A percentile compares a stretch with the other conserved stretches of the same genome.
Evolutionary conservation across 2,113 vertebrate species (phyloP).

Genomic region (Rissa tridactyla): DNA sequence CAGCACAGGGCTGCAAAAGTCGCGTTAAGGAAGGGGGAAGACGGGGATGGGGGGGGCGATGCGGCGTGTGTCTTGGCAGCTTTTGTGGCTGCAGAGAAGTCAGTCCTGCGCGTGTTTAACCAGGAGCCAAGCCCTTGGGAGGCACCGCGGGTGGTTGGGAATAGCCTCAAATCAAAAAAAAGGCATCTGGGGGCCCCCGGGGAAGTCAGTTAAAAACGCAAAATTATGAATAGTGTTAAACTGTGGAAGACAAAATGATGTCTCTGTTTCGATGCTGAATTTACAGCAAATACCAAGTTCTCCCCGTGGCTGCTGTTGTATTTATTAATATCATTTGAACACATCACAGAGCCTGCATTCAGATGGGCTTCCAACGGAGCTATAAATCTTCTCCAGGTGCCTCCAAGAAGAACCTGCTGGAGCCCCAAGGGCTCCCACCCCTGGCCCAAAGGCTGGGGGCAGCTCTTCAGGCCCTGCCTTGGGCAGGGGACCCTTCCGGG

Average conservation of each 20-base stretch:
- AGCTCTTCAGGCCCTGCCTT: neutral
- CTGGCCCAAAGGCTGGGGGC: neutral
- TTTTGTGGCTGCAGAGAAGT: neutral
- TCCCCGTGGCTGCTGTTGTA: neutral
- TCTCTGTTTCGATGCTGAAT: neutral
- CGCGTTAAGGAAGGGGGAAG: fast-evolving
- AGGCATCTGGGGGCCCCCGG: neutral
- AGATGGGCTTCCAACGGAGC: neutral
- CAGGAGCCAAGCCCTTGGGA: neutral
- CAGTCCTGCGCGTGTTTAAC: neutral
- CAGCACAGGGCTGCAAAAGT: neutral
- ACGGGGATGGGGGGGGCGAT: neutral
- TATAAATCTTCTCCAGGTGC: neutral
- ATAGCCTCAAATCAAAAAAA: neutral
- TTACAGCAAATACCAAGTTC: neutral
- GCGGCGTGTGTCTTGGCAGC: neutral
- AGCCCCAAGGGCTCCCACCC: neutral
- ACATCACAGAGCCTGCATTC: neutral
- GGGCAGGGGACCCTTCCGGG: neutral
- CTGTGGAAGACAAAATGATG: neutral
- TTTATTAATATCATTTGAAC: neutral
- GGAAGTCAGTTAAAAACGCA: neutral
- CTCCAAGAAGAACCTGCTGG: neutral
- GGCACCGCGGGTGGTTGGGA: neutral
- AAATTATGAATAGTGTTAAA: conserved; percentile 21